A percentile compares a stretch with the other conserved stretches of the same genome.
Conservation (phyloP, 2,888 invertebrate genomes). For the Clivina fossor region DNA sequence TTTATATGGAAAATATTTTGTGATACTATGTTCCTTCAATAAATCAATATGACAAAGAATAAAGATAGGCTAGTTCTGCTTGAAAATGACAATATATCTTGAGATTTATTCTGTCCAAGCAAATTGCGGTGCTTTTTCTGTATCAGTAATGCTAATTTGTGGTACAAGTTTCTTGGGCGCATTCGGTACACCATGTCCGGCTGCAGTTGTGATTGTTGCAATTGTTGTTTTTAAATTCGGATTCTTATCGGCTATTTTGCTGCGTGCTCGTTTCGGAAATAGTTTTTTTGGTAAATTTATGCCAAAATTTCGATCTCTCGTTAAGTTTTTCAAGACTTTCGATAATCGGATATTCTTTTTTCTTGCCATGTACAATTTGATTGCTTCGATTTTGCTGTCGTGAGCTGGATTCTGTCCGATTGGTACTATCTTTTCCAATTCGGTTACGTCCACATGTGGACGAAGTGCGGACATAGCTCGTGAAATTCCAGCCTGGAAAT, state of each 20-base stretch:
- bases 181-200: too few species aligned
- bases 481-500: slow-evolving; percentile 62
- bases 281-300: slow-evolving; percentile 47
- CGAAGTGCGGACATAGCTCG: slow-evolving; percentile 73
- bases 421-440: slow-evolving; percentile 47
- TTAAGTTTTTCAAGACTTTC: slow-evolving; percentile 47
- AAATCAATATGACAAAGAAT: too few species aligned
- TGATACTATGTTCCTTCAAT: too few species aligned
- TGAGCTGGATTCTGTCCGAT: slow-evolving; percentile 75
- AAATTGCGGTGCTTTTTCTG: slow-evolving; percentile 22
- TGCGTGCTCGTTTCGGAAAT: slow-evolving; percentile 45
- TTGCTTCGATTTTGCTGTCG: slow-evolving; percentile 55
- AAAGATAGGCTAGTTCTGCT: too few species aligned
- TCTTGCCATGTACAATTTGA: slow-evolving; percentile 46
- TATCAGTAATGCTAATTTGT: slow-evolving; percentile 4
- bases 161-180: too few species aligned
- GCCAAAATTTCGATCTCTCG: slow-evolving; percentile 49
- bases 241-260: slow-evolving; percentile 35
- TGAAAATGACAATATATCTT: too few species aligned
- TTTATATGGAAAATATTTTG: too few species aligned
- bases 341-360: slow-evolving; percentile 47
- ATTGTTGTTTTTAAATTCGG: background rate
- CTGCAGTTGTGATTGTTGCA: background rate
- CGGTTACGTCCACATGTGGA: slow-evolving; percentile 57
- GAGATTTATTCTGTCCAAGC: slow-evolving; percentile 26